phyloP scores from a whole-genome alignment of 2,888 invertebrate genomes.

The Tillus elongatus region DNA sequence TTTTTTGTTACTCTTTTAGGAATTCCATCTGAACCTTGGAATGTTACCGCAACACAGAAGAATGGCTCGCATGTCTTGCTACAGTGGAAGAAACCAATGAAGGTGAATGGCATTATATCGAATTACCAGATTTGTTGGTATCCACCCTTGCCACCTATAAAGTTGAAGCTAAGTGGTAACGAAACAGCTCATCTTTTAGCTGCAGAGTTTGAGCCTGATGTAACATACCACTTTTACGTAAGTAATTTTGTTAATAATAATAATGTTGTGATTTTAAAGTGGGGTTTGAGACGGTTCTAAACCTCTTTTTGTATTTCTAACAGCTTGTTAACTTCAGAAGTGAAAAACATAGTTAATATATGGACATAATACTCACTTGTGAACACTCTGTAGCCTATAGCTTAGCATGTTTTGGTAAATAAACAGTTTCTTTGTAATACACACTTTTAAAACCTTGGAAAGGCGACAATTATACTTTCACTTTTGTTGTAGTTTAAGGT shows the following conservation, averaged over 20 bases:
- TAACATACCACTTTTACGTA: constrained; percentile 31
- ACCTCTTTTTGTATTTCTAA: too few species aligned
- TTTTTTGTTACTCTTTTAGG: constrained; percentile 21
- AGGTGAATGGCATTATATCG: constrained; percentile 53
- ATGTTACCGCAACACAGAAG: constrained; percentile 54
- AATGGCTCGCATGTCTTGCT: constrained; percentile 57
- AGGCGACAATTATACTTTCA: too few species aligned
- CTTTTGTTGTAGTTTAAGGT: too few species aligned
- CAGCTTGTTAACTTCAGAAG: too few species aligned
- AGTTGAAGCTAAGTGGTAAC: constrained; percentile 37
- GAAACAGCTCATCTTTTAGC: constrained; percentile 48
- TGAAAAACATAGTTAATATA: too few species aligned
- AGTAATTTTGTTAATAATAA: neutral
- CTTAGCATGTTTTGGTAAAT: too few species aligned
- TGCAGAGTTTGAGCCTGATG: constrained; percentile 47
- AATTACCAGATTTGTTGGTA: constrained; percentile 57
- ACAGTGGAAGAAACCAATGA: constrained; percentile 58
- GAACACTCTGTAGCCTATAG: too few species aligned
- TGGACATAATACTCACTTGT: too few species aligned
- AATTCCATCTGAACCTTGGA: constrained; percentile 61
- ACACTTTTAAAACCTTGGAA: too few species aligned
- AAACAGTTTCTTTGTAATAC: too few species aligned
- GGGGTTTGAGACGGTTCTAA: too few species aligned
- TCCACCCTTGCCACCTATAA: constrained; percentile 53
- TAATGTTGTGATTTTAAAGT: too few species aligned